These are phyloP conservation scores for Tangara arthus DNA, from an alignment of 2,797 vertebrate genomes.

Conservation along the genomic window DNA sequence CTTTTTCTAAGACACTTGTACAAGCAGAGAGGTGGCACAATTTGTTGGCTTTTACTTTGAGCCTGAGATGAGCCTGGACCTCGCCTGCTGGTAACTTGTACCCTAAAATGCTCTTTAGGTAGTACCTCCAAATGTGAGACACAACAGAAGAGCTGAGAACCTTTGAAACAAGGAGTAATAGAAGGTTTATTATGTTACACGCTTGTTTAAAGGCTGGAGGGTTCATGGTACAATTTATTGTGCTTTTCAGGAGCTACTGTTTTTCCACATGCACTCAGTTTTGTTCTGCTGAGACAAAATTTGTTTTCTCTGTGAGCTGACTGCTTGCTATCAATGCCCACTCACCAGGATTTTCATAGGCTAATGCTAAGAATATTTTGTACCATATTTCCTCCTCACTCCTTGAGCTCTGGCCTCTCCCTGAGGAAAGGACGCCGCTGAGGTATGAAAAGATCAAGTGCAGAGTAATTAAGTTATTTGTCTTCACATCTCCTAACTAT, in stretches of 20 bases:
- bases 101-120: neutral
- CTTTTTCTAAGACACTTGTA: neutral
- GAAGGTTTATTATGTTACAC: neutral
- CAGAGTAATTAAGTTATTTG: neutral
- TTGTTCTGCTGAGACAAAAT: neutral
- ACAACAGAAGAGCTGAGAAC: neutral
- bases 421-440: neutral
- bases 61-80: neutral
- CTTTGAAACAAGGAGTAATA: neutral
- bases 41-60: neutral
- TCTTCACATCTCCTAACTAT: neutral
- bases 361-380: neutral
- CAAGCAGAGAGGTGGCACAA: neutral
- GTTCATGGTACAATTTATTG: neutral
- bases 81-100: neutral
- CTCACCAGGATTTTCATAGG: constrained; percentile 8
- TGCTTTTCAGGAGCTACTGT: neutral
- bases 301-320: neutral
- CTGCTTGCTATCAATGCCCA: neutral
- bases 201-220: constrained; percentile 13
- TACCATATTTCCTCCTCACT: neutral
- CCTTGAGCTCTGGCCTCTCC: neutral
- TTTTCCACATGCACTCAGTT: neutral
- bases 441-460: neutral
- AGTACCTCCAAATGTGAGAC: neutral